phyloP scores from a whole-genome alignment of 2,113 vertebrate species.

The Orcinus orca region DNA sequence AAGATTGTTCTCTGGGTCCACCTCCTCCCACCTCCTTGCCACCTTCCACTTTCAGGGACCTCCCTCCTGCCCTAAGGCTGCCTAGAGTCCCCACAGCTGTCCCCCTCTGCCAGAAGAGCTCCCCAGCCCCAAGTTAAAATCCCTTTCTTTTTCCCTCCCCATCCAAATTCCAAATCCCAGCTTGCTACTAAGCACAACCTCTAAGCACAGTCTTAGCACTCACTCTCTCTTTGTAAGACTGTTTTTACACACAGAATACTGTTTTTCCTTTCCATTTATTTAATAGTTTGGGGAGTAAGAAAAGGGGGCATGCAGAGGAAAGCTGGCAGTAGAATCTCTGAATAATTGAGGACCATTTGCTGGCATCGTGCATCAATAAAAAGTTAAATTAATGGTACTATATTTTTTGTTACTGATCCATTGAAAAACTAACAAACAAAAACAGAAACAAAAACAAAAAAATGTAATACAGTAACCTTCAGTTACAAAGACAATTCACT shows the following conservation, averaged over 20 bases:
- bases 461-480: neutral
- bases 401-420: conserved; percentile 6
- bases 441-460: neutral
- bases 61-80: neutral
- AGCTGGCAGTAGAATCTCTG: neutral
- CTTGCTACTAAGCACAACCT: neutral
- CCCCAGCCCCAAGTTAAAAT: neutral
- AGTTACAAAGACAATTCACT: neutral
- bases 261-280: neutral
- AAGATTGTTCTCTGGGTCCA: neutral
- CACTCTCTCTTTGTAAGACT: neutral
- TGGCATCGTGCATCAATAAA: neutral
- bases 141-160: neutral
- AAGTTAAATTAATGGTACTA: neutral
- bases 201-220: neutral
- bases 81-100: neutral
- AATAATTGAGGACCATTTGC: neutral
- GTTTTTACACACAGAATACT: neutral
- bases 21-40: neutral
- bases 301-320: neutral
- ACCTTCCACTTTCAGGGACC: neutral
- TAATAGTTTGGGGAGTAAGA: neutral
- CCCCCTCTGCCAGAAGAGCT: neutral
- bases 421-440: neutral
- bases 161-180: neutral